Evolutionary conservation across 2,888 invertebrate genomes (phyloP), one percentile per base, ranked within the genome.

Genomic region (Melitaea athalia): DNA sequence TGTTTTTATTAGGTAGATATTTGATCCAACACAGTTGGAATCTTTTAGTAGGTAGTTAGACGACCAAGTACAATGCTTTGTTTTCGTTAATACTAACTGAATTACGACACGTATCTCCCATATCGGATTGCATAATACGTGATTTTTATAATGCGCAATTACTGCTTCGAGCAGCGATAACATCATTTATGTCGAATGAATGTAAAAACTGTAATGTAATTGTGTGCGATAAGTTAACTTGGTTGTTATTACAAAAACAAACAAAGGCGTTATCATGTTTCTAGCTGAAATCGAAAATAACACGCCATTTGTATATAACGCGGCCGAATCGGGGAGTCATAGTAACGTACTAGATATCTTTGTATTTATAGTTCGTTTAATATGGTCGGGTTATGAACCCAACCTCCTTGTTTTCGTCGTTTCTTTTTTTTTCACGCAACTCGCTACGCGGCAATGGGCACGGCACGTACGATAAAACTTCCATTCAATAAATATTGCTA

Each of bases 331-430:
- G 3, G 69, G 57, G 69, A 73, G 74, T 57, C 74, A 50, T 72
- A 69, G 69, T 67, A 76, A 78, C 75, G 70, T 74, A 75, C 70
- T 66, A 70, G 59, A 63, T 76, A 73, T 78, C 85, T 88, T 90
- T 91, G 89, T 88, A 81, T 81, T 71, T 64, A 49, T 60, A 67
- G 67, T 69, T 78, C 80, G 72, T 77, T 72, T n/a, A 74, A 84
- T 76, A 79, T 77, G 73, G 85, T 81, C 77, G 87, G 79, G 67
- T 82, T 78, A 78, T 83, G 77, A 72, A 70, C 78, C 78, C 81
- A 85, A 86, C 89, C 90, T 87, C 84, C 89, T 89, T 89, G 91
- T 89, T 90, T 89, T 89, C 82, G 81, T 85, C 81, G 80, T 80
- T 78, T 79, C 79, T 86, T 85, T 71, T 70, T 88, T 85, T 86